Base-by-base conservation (phyloP, 2,888 invertebrate species). In the Andrena marginata region DNA sequence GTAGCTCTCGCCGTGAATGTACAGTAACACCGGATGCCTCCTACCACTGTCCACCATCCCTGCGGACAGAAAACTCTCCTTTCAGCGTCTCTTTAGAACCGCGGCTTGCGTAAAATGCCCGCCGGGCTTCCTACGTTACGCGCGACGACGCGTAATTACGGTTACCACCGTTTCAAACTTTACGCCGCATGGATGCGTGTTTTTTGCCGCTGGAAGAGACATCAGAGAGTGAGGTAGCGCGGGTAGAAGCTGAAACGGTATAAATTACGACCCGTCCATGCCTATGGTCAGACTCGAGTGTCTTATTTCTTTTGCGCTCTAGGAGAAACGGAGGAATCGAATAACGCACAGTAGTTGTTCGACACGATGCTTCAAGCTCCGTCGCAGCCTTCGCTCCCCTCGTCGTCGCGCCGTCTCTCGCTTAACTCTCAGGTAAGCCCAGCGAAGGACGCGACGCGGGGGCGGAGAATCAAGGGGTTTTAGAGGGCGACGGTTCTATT, bases 1-100 rank as follows among this genome's bases (percentile, higher is more conserved):
- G 92, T 96, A 96, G 78, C 95, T 95, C 89, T 98, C 98, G 0
- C 98, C 98, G 91, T 98, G 98, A 89, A 98, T 96, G 94, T 97
- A 98, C 69, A 98, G 96, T 92, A 98, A 94, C 49, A 98, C 98
- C 56, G 98, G 97, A 93, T 96, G 95, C 69, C 96, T 92, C 77
- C 89, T 92, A 29, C 88, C 89, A 77, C 86, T 90, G 77, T 92
- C 94, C 65, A 90, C 88, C 86, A 87, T 88, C 35, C 93, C 94
- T 94, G 90, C 20, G 1, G 16, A 73, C 35, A 82, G 23, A 82
- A 77, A 49, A 26, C 29, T 35, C n/a, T 29, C 0, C 16, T 0
- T 16, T 73, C 10, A 64, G 60, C 29, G 10, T 48, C 56, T 29
- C 29, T 26, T n/a, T 26, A 29, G 29, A 33, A 51, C n/a, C 35